Conservation (phyloP, 2,888 invertebrate genomes). For the Eupithecia pulchellata region DNA sequence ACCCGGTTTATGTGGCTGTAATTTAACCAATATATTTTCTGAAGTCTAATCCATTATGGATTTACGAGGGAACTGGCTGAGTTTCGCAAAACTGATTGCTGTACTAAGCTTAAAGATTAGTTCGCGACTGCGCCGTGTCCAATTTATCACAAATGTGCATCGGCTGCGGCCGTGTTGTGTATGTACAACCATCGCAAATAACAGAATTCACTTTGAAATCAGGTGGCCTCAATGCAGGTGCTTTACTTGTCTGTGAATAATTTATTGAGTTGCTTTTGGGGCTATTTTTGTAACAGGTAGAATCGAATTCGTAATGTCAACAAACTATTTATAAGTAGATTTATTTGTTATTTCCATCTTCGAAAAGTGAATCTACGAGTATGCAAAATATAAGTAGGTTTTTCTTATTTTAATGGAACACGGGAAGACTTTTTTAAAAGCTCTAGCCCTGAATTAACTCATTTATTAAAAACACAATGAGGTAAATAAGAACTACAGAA, state of each 20-base stretch:
- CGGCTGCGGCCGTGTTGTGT: slow-evolving; percentile 43
- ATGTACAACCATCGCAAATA: slow-evolving; percentile 4
- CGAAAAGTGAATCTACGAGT: neutral
- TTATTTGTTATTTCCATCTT: neutral
- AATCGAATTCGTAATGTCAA: neutral
- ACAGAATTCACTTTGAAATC: slow-evolving; percentile 12
- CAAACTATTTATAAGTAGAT: neutral
- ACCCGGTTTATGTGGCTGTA: slow-evolving; percentile 38
- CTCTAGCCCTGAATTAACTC: neutral
- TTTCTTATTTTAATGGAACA: neutral
- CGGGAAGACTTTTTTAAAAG: neutral
- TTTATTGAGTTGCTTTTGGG: neutral
- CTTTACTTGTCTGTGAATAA: neutral
- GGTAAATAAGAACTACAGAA: neutral
- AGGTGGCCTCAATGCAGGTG: slow-evolving; percentile 15
- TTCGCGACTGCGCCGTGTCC: slow-evolving; percentile 71
- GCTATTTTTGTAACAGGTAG: neutral
- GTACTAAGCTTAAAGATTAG: slow-evolving; percentile 65
- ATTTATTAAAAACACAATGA: neutral
- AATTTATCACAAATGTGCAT: slow-evolving; percentile 77
- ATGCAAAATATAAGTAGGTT: neutral
- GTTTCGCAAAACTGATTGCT: slow-evolving; percentile 79
- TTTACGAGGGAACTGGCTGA: slow-evolving; percentile 68
- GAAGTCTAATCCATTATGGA: slow-evolving; percentile 63
- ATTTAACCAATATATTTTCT: slow-evolving; percentile 45